Base-by-base conservation (phyloP, 2,797 vertebrate genomes). In the Peromyscus nudipes region DNA sequence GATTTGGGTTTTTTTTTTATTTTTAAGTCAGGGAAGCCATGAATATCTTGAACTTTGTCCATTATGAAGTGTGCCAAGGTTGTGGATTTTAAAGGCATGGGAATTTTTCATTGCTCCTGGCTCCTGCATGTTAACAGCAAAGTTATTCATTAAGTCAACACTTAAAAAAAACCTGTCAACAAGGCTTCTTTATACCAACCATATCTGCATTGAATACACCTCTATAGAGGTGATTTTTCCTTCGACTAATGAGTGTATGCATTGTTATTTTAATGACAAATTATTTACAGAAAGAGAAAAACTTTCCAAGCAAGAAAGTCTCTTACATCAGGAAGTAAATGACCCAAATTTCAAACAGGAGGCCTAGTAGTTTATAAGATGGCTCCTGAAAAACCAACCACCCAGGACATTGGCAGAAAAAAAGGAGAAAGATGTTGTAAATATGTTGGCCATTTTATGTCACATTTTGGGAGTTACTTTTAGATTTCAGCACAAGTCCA, bases 81-180 rank as follows among this genome's bases (percentile, higher is more conserved):
- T 97, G 88, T 97, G 98, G 98, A 97, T 98, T 98, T 97, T 96
- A 97, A 98, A 98, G 98, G 96, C 96, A 97, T 98, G 97, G 98
- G 97, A 98, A 98, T 91, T 98, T 98, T 98, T 98, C 97, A 95
- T 97, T 98, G 96, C 96, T 95, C 82, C 94, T 0, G 62, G 97
- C 97, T 97, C 77, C 93, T 96, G 95, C 76, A 75, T 96, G 98
- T 97, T 97, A 98, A 98, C 97, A 97, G 65, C 96, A 94, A 89
- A 97, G 97, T 98, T 92, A 93, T 97, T 97, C 98, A 97, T 97
- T 98, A 98, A 98, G 97, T 97, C 95, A 97, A 97, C 96, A 91
- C 97, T 92, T 19, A 77, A 43, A 77, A 95, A 85, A 52, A 88
- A 40, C 60, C 43, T 82, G n/a, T 97, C 92, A 81, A 97, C 95